A percentile compares a stretch with the other conserved stretches of the same genome.
Conservation (phyloP, 2,888 invertebrate genomes). For the Apamea anceps region DNA sequence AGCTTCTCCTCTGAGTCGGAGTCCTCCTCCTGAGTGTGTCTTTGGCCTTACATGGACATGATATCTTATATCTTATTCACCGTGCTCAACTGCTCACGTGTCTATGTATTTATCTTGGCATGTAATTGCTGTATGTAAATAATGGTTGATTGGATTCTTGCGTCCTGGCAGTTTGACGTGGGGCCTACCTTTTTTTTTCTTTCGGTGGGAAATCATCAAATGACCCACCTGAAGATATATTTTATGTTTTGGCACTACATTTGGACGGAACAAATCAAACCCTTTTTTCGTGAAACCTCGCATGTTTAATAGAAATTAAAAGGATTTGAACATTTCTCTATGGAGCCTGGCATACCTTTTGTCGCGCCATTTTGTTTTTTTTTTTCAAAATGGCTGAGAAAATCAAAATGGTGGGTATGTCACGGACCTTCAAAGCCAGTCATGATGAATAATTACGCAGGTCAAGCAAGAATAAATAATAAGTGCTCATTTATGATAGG, state of each 20-base stretch:
- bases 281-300: background rate
- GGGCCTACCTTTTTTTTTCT: no score
- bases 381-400: no score
- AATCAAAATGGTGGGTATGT: no score
- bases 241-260: background rate
- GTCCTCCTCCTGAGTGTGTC: background rate
- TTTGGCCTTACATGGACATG: background rate
- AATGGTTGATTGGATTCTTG: conserved; percentile 1
- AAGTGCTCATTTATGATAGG: background rate
- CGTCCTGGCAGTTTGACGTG: background rate
- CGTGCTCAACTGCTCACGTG: background rate
- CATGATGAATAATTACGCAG: background rate
- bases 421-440: no score
- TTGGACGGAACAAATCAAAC: background rate
- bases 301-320: no score
- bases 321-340: no score
- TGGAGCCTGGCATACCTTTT: no score
- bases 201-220: no score
- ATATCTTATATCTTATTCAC: conserved; percentile 20
- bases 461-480: background rate
- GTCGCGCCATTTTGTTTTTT: no score
- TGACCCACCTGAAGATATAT: background rate
- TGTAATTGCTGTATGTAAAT: conserved; percentile 21
- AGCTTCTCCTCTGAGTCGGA: background rate
- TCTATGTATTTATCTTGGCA: conserved; percentile 9